Conservation (phyloP, 2,888 invertebrate species). For the Drosophila buzzatii region DNA sequence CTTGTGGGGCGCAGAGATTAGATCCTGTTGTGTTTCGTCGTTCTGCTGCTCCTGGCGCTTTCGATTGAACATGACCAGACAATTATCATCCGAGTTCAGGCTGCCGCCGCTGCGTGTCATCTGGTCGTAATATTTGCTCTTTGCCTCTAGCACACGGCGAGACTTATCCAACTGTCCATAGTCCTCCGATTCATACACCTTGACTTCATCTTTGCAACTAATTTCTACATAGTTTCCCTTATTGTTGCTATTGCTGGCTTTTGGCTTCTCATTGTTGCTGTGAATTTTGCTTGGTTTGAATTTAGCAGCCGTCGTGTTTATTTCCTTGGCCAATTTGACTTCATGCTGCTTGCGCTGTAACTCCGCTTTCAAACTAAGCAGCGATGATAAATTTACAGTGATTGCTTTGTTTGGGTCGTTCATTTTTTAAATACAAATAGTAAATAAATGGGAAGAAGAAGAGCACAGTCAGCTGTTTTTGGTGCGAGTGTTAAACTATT, state of each 20-base stretch:
- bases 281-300: slow-evolving; percentile 85
- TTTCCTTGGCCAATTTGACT: slow-evolving; percentile 88
- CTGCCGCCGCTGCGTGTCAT: slow-evolving; percentile 84
- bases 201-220: slow-evolving; percentile 79
- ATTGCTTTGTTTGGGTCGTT: slow-evolving; percentile 85
- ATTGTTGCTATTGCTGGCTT: slow-evolving; percentile 39
- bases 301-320: slow-evolving; percentile 86
- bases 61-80: slow-evolving; percentile 84
- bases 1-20: background rate
- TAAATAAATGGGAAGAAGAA: slow-evolving; percentile 2
- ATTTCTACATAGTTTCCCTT: slow-evolving; percentile 59
- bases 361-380: slow-evolving; percentile 95
- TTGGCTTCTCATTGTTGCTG: slow-evolving; percentile 33
- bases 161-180: slow-evolving; percentile 84
- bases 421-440: slow-evolving; percentile 64
- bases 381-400: slow-evolving; percentile 85
- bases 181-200: slow-evolving; percentile 82
- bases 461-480: slow-evolving; percentile 38
- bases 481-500: slow-evolving; percentile 2
- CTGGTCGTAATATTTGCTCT: slow-evolving; percentile 85
- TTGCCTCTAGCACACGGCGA: slow-evolving; percentile 84
- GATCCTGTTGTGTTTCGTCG: slow-evolving; percentile 7
- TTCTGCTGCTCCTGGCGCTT: slow-evolving; percentile 81
- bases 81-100: slow-evolving; percentile 84
- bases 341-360: slow-evolving; percentile 94